Evolutionary conservation across 2,888 invertebrate genomes (phyloP), one percentile per base, ranked within the genome.

Genomic region (Gonocerus acuteangulatus): DNA sequence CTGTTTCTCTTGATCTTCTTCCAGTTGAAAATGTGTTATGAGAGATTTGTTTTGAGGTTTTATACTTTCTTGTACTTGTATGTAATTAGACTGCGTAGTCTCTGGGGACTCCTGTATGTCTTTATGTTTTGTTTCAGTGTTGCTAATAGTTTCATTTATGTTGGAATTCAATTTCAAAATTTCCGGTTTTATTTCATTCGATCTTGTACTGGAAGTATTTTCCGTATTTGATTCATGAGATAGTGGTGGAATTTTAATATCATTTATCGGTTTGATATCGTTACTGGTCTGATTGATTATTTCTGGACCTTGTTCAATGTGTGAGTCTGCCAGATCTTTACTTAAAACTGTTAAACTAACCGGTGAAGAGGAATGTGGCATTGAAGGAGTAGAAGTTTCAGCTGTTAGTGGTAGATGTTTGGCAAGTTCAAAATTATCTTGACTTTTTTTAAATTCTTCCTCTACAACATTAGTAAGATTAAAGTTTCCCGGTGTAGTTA

Each of bases 41-140:
- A 47, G 16, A 7, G 57, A 45, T 57, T 34, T 57, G 42, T 57
- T 57, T 11, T 44, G 15, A n/a, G 57, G 47, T 21, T 57, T 45
- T 18, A 57, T 47, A 16, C 22, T 22, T n/a, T 57, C 57, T 45
- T 57, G 57, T 18, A 57, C 57, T 27, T 23, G 57, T 1, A 57
- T 57, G 32, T 57, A 34, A 47, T 57, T 57, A 1, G 57, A 57
- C 32, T 57, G 57, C 4, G 57, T 57, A n/a, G 57, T 57, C 45
- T 57, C 57, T 22, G 47, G 18, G 13, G n/a, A 7, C 18, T 57
- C 57, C 1, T 13, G n/a, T 18, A 32, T 32, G 13, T 32, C 18
- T 7, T 57, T 45, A 19, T 44, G 32, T 21, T 45, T 18, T 4
- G 32, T 16, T 42, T 54, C 23, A 22, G 22, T 54, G 36, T 22